phyloP scores from a whole-genome alignment of 2,113 vertebrate species.

The Lamprotornis superbus region DNA sequence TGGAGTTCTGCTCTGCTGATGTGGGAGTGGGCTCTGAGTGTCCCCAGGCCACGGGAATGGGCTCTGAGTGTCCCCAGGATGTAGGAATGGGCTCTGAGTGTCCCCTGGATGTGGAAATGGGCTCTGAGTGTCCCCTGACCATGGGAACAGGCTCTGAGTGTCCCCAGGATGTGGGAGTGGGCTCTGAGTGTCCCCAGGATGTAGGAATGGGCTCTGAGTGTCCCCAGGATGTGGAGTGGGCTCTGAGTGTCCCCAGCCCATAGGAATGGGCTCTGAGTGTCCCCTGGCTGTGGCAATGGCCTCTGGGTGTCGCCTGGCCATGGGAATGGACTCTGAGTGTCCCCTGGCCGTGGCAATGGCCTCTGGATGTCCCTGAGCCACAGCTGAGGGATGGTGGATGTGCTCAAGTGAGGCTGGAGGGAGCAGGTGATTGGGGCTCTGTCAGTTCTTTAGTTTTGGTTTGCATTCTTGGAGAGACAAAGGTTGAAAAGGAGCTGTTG shows the following conservation, averaged over 20 bases:
- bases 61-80: neutral
- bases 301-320: neutral
- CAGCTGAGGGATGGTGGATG: neutral
- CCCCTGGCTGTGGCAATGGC: neutral
- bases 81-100: neutral
- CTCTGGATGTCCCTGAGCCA: neutral
- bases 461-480: neutral
- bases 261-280: neutral
- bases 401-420: neutral
- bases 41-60: neutral
- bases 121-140: neutral
- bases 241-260: neutral
- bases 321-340: neutral
- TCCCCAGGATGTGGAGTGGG: accelerated
- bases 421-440: accelerated
- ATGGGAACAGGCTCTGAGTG: neutral
- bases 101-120: neutral
- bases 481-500: neutral
- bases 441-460: neutral
- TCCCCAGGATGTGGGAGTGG: neutral
- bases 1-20: neutral
- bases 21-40: neutral
- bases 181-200: neutral
- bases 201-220: neutral
- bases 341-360: neutral